Percentiles rank a stretch among this genome's conserved stretches.
Evolutionary conservation across 2,797 vertebrate genomes (phyloP).

Genomic region (Nyctalus aviator): DNA sequence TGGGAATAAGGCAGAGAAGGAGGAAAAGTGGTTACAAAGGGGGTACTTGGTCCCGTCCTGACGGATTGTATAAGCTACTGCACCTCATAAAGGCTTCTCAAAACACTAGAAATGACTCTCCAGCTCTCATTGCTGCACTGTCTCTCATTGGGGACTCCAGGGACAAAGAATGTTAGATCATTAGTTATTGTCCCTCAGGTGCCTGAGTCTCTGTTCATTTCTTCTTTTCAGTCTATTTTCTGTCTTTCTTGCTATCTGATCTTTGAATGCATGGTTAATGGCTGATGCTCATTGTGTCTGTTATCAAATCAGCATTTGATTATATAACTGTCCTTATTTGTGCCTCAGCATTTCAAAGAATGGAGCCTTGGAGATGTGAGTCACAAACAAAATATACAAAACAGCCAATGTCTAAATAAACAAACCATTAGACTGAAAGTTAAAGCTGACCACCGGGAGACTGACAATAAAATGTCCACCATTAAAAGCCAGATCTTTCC

Average conservation of each 20-base stretch:
- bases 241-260: background rate
- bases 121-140: background rate
- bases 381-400: constrained; percentile 20
- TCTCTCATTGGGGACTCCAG: background rate
- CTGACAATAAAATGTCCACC: background rate
- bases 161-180: background rate
- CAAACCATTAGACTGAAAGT: background rate
- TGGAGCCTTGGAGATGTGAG: background rate
- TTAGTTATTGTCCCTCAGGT: background rate
- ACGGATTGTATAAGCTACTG: background rate
- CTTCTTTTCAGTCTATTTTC: background rate
- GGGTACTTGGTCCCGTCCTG: background rate
- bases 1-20: too few species aligned
- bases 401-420: background rate
- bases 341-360: constrained; percentile 5
- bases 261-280: background rate
- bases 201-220: background rate
- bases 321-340: constrained; percentile 12
- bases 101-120: background rate
- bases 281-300: background rate
- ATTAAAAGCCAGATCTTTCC: constrained; percentile 9
- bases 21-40: background rate
- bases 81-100: background rate
- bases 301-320: constrained; percentile 7
- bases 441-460: background rate